Conservation (phyloP, 2,888 invertebrate species). For the Leptarthrus brevirostris region DNA sequence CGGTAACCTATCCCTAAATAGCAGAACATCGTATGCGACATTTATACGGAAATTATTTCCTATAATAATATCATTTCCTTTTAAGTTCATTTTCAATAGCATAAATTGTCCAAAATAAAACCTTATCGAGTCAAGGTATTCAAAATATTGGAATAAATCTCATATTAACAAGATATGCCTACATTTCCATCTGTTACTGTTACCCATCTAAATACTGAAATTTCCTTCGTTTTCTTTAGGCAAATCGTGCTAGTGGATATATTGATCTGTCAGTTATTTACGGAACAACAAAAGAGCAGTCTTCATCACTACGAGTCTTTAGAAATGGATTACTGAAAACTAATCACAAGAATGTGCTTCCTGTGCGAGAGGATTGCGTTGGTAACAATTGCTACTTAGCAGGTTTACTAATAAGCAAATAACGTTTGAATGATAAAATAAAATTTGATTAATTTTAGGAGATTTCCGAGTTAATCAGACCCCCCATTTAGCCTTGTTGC, state of each 20-base stretch:
- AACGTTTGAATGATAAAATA: neutral
- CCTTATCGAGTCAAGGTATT: too few relatives aligned
- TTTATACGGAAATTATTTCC: too few relatives aligned
- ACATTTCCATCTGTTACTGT: too few relatives aligned
- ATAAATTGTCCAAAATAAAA: too few relatives aligned
- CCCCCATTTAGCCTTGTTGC: slow-evolving; percentile 69
- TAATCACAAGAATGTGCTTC: slow-evolving; percentile 64
- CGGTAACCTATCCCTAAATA: too few relatives aligned
- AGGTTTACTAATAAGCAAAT: slow-evolving; percentile 60
- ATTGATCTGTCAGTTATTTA: slow-evolving; percentile 62
- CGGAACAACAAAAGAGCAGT: slow-evolving; percentile 56
- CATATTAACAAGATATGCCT: too few relatives aligned
- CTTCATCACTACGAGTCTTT: slow-evolving; percentile 64
- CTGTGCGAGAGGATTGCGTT: slow-evolving; percentile 59
- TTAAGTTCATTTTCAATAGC: too few relatives aligned
- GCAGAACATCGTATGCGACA: too few relatives aligned
- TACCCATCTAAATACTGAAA: too few relatives aligned
- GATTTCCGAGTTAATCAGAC: slow-evolving; percentile 71
- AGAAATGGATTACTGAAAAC: slow-evolving; percentile 67
- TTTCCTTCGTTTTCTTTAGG: slow-evolving; percentile 50
- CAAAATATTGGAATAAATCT: too few relatives aligned
- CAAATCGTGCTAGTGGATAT: slow-evolving; percentile 62
- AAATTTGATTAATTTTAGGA: slow-evolving; percentile 62
- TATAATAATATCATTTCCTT: too few relatives aligned
- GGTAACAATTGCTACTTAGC: slow-evolving; percentile 67